phyloP scores from a whole-genome alignment of 2,113 vertebrate species.

The Muntiacus reevesi region DNA sequence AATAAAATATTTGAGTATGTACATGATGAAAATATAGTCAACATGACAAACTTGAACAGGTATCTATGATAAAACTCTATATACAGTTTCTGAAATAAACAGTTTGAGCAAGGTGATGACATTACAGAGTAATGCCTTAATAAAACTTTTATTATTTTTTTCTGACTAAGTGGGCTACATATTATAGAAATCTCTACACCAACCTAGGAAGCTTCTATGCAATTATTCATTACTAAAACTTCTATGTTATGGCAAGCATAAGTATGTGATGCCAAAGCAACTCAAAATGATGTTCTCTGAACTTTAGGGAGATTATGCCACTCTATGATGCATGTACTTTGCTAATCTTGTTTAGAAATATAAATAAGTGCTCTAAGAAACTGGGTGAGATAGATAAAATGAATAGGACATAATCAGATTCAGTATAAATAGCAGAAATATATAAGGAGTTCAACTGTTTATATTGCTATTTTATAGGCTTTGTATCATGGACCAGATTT shows the following conservation, averaged over 20 bases:
- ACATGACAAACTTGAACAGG: no score
- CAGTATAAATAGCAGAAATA: neutral
- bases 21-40: no score
- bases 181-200: neutral
- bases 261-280: neutral
- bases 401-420: neutral
- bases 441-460: neutral
- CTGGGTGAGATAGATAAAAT: neutral
- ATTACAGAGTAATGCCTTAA: neutral
- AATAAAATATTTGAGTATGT: no score
- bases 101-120: no score
- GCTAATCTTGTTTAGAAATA: neutral
- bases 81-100: slow-evolving; percentile 7
- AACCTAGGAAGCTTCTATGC: neutral
- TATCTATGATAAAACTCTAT: neutral
- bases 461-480: slow-evolving; percentile 55
- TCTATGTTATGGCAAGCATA: neutral
- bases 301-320: neutral
- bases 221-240: neutral
- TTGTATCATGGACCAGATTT: slow-evolving; percentile 48
- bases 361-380: neutral
- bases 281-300: neutral
- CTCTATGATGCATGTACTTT: neutral
- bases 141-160: neutral
- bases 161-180: neutral